These are phyloP conservation scores for Frankliniella intonsa DNA, from an alignment of 2,888 invertebrate species.

Conservation along the genomic window DNA sequence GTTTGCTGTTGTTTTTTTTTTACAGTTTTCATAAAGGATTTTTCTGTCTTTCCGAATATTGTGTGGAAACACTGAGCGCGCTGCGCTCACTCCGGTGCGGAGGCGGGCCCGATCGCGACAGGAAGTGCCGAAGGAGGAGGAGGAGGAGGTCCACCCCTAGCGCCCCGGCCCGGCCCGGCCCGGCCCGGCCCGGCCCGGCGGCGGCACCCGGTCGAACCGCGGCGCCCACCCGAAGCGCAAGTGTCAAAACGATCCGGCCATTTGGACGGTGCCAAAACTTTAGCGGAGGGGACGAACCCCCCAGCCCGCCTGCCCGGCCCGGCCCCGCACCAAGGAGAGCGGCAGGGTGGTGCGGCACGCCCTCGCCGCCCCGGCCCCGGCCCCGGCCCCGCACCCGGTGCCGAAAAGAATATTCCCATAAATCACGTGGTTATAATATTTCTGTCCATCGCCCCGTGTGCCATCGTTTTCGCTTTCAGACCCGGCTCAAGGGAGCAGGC, in stretches of 20 bases:
- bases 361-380: not conserved
- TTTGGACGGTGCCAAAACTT: conserved; percentile 1
- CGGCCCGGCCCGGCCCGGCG: not conserved
- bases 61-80: not conserved
- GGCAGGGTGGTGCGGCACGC: not conserved
- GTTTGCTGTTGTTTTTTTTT: too few species aligned
- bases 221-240: not conserved
- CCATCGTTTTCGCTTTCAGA: not conserved
- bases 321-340: too few species aligned
- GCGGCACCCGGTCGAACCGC: not conserved
- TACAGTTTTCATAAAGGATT: too few species aligned
- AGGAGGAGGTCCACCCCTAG: not conserved
- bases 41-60: too few species aligned
- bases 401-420: not conserved
- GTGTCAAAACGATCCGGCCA: not conserved
- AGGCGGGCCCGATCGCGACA: not conserved
- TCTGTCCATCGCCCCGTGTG: not conserved
- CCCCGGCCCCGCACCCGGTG: not conserved
- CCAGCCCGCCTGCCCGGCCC: not conserved
- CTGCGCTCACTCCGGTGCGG: not conserved
- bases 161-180: too few species aligned
- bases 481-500: too few species aligned
- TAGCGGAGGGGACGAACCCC: not conserved
- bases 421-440: not conserved
- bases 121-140: too few species aligned